These are phyloP conservation scores for Apis mellifera DNA, from an alignment of 1,140 invertebrate genomes.

Conservation along the genomic window DNA sequence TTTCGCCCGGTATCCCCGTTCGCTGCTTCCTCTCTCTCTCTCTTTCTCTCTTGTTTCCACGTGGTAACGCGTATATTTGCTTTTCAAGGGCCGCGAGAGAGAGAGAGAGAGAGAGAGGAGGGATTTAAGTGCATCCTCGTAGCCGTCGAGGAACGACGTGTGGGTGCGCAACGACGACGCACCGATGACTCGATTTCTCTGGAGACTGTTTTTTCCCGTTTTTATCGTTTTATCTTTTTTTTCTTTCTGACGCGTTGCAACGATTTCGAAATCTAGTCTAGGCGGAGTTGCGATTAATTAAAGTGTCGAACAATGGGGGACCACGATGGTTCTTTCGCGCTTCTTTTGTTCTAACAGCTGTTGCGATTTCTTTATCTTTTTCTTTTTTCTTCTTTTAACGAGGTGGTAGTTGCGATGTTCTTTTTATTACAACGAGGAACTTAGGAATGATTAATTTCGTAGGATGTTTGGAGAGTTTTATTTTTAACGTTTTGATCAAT, in stretches of 20 bases:
- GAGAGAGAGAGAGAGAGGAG: not conserved
- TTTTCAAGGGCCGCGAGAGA: not conserved
- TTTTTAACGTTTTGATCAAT: too few relatives aligned
- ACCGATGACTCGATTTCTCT: constrained; percentile 41
- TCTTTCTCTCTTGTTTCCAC: not conserved
- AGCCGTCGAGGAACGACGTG: not conserved
- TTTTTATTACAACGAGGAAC: not conserved
- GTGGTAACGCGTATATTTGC: not conserved
- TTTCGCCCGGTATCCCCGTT: not conserved
- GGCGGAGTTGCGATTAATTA: constrained; percentile 25
- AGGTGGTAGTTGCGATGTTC: not conserved
- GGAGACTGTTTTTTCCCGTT: constrained; percentile 16
- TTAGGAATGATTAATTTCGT: not conserved
- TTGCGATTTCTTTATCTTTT: not conserved
- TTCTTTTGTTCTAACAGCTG: not conserved
- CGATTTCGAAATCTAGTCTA: constrained; percentile 5
- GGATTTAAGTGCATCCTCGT: constrained; percentile 9
- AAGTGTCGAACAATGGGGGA: constrained; percentile 13
- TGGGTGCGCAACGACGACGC: constrained; percentile 28
- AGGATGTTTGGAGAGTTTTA: not conserved
- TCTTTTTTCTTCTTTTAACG: not conserved
- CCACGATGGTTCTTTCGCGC: not conserved
- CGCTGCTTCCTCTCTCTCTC: not conserved
- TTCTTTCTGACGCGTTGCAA: not conserved
- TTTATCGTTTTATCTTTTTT: not conserved